These are phyloP conservation scores for Yoshiicerus persimilis DNA, from an alignment of 1,140 invertebrate genomes.

Conservation along the genomic window DNA sequence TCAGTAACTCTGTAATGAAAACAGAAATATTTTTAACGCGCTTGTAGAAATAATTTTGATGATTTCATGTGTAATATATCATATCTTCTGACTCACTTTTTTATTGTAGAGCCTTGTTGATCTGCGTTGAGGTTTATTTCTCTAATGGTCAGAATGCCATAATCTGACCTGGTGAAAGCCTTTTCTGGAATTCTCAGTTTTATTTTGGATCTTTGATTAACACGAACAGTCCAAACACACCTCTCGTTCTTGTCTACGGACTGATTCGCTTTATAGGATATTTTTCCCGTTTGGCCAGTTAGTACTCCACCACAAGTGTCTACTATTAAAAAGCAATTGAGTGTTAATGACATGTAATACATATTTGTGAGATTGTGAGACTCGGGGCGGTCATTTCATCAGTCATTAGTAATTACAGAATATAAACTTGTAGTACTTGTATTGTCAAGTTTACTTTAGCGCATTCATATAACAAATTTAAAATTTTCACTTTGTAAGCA, in stretches of 20 bases:
- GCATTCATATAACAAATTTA: no score
- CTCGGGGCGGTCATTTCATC: no score
- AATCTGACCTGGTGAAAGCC: background rate
- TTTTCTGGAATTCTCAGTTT: background rate
- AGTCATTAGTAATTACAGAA: no score
- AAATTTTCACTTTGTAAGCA: no score
- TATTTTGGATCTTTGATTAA: conserved; percentile 18
- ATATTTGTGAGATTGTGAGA: no score
- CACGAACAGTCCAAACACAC: conserved; percentile 32
- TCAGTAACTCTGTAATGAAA: background rate
- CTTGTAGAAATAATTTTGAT: background rate
- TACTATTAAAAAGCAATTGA: no score
- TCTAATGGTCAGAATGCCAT: conserved; percentile 5
- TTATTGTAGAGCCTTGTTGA: background rate
- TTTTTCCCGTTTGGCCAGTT: conserved; percentile 23
- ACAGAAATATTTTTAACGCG: background rate
- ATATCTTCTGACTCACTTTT: background rate
- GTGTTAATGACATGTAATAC: no score
- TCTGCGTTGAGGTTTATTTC: background rate
- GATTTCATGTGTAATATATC: background rate
- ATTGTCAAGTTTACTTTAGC: no score
- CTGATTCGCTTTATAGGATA: conserved; percentile 15
- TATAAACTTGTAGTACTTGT: no score
- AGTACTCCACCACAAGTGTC: conserved; percentile 31
- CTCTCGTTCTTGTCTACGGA: conserved; percentile 23